A percentile compares a stretch with the other conserved stretches of the same genome.
These are phyloP conservation scores for Celastrina argiolus DNA, from an alignment of 2,888 invertebrate species.

Conservation along the genomic window DNA sequence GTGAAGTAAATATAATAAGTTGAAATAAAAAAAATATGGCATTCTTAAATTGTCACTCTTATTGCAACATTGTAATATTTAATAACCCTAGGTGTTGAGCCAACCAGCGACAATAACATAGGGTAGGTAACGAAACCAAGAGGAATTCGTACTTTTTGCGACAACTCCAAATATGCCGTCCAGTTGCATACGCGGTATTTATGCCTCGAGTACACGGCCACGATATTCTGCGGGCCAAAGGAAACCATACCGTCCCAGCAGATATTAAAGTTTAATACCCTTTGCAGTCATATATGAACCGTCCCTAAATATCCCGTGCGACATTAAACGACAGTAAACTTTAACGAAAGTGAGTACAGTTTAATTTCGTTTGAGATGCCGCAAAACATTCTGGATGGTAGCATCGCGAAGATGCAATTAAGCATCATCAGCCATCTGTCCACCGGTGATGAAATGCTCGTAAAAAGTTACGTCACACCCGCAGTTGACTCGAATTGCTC, in stretches of 20 bases:
- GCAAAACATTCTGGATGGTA: conserved; percentile 25
- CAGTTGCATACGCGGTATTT: conserved; percentile 41
- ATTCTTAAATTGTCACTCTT: neutral
- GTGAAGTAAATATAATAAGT: too few relatives aligned
- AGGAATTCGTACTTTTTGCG: conserved; percentile 58
- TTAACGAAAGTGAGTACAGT: neutral
- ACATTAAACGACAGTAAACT: neutral
- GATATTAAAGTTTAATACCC: conserved; percentile 32
- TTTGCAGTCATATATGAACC: neutral
- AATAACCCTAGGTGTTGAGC: conserved; percentile 36
- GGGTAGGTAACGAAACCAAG: conserved; percentile 56
- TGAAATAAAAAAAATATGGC: neutral
- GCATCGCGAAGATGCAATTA: conserved; percentile 60
- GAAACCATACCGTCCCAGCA: conserved; percentile 32
- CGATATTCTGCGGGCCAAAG: neutral
- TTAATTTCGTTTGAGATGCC: neutral
- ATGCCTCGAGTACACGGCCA: neutral
- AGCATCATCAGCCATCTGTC: conserved; percentile 60
- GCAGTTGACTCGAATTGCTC: conserved; percentile 34
- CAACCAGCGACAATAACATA: conserved; percentile 44
- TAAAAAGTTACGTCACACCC: conserved; percentile 58
- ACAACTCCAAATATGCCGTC: conserved; percentile 47
- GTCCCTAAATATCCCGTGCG: neutral
- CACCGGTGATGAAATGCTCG: conserved; percentile 59
- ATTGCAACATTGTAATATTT: conserved; percentile 18